These are phyloP conservation scores for Mesoligia furuncula DNA, from an alignment of 2,888 invertebrate genomes.

Conservation along the genomic window DNA sequence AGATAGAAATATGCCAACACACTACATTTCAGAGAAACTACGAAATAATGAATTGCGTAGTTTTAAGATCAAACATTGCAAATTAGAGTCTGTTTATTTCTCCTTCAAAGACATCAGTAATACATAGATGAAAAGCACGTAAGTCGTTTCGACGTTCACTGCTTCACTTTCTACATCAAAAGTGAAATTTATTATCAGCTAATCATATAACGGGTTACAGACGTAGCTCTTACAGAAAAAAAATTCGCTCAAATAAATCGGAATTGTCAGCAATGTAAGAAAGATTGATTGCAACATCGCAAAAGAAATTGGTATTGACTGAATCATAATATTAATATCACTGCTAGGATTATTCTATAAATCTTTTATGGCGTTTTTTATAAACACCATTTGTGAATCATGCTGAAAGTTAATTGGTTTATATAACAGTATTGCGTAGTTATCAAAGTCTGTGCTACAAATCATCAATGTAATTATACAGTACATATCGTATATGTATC, in stretches of 20 bases:
- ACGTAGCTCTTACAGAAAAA: slow-evolving; percentile 10
- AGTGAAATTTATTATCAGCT: slow-evolving; percentile 16
- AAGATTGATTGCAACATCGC: background rate
- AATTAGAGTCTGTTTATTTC: slow-evolving; percentile 40
- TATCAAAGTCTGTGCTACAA: slow-evolving; percentile 41
- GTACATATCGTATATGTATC: slow-evolving; percentile 38
- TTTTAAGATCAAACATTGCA: slow-evolving; percentile 37
- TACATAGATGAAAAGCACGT: slow-evolving; percentile 1
- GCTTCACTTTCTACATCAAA: slow-evolving; percentile 23
- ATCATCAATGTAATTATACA: slow-evolving; percentile 35
- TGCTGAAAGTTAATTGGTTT: slow-evolving; percentile 30
- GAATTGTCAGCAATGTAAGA: background rate
- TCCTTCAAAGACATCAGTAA: slow-evolving; percentile 52
- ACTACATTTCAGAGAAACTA: slow-evolving; percentile 26
- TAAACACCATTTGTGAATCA: slow-evolving; percentile 15
- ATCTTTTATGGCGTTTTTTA: slow-evolving; percentile 16
- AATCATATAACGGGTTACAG: background rate
- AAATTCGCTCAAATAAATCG: slow-evolving; percentile 8
- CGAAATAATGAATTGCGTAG: slow-evolving; percentile 27
- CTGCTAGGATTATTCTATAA: slow-evolving; percentile 8
- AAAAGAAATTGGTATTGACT: slow-evolving; percentile 10
- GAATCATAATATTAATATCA: background rate
- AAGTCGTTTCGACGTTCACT: background rate
- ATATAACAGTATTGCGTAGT: slow-evolving; percentile 58
- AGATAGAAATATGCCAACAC: slow-evolving; percentile 29